phyloP scores from a whole-genome alignment of 1,140 invertebrate genomes.

The Bathynomus jamesi region DNA sequence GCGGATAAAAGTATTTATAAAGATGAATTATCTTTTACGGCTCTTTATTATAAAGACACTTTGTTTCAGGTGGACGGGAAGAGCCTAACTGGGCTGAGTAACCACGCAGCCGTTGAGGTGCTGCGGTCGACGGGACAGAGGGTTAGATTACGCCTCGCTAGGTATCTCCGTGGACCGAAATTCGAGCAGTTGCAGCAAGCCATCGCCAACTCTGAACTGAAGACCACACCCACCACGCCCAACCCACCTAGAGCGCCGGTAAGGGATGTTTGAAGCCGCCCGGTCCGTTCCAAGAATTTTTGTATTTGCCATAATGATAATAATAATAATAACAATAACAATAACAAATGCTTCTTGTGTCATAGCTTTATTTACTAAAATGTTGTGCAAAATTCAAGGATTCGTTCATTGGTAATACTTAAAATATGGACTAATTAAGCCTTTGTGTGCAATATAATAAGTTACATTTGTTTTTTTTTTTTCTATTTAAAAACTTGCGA shows the following conservation, averaged over 20 bases:
- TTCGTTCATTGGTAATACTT: too few species aligned
- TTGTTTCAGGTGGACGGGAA: slow-evolving; percentile 72
- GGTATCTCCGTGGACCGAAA: slow-evolving; percentile 87
- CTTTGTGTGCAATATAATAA: too few species aligned
- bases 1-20: too few species aligned
- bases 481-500: too few species aligned
- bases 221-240: slow-evolving; percentile 27
- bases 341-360: background rate
- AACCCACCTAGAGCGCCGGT: slow-evolving; percentile 24
- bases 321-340: background rate
- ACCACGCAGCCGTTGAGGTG: slow-evolving; percentile 92
- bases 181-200: slow-evolving; percentile 91
- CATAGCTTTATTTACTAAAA: too few species aligned
- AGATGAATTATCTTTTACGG: too few species aligned
- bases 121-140: slow-evolving; percentile 71
- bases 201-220: slow-evolving; percentile 52
- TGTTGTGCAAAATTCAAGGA: too few species aligned
- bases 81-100: slow-evolving; percentile 87
- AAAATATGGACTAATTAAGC: too few species aligned
- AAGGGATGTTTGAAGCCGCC: slow-evolving; percentile 2
- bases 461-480: too few species aligned
- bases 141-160: slow-evolving; percentile 75
- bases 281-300: background rate
- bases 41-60: too few species aligned
- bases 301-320: too few species aligned